These are phyloP conservation scores for Spea multiplicata DNA, from an alignment of 2,113 vertebrate genomes.

Conservation along the genomic window DNA sequence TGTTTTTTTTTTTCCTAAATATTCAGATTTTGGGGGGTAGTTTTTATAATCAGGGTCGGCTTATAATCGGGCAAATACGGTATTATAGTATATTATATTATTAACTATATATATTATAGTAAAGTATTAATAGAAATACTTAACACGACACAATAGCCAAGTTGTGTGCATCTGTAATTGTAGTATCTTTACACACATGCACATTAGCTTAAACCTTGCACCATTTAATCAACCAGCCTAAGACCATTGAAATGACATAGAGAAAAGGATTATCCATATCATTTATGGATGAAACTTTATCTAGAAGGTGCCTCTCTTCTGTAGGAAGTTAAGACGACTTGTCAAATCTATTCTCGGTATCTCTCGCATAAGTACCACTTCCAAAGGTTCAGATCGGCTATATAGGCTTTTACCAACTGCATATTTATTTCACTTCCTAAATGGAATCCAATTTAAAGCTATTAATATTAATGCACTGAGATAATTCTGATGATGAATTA, in stretches of 20 bases:
- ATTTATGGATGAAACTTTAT: constrained; percentile 55
- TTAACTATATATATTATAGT: too few species aligned
- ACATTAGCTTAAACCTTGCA: too few species aligned
- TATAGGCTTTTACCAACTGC: constrained; percentile 67
- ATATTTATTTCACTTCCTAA: constrained; percentile 80
- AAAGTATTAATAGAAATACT: too few species aligned
- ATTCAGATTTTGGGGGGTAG: too few species aligned
- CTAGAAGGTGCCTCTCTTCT: constrained; percentile 51
- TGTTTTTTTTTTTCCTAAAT: too few species aligned
- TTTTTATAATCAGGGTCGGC: too few species aligned
- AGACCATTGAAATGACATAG: neutral
- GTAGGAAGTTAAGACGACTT: constrained; percentile 55
- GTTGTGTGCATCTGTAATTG: too few species aligned
- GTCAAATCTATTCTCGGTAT: constrained; percentile 59
- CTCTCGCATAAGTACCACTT: constrained; percentile 52
- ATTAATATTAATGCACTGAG: constrained; percentile 87
- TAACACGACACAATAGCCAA: too few species aligned
- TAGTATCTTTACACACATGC: too few species aligned
- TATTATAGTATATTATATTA: too few species aligned
- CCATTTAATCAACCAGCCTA: too few species aligned
- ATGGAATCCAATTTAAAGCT: constrained; percentile 83
- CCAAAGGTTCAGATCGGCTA: constrained; percentile 55
- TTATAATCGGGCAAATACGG: too few species aligned
- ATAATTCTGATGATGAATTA: constrained; percentile 90
- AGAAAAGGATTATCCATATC: constrained; percentile 49